Base-by-base conservation (phyloP, 2,797 vertebrate species). In the Acomys russatus region DNA sequence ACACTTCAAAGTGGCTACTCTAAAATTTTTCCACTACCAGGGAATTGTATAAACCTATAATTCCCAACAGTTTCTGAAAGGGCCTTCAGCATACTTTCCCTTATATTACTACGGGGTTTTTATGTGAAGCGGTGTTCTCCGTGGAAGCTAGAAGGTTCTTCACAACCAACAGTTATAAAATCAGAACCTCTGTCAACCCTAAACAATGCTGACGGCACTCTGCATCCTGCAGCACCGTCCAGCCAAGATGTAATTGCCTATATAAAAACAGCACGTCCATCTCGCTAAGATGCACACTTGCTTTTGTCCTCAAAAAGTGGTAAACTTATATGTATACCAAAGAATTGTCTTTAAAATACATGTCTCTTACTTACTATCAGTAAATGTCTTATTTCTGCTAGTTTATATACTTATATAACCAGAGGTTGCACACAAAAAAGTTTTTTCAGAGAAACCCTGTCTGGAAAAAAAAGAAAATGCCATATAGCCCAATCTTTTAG, bases 1-100 rank as follows among this genome's bases (percentile, higher is more conserved):
- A 66, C 54, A 84, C n/a, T 71, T 88, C 38, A 68, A 56, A 88
- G 56, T 22, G 70, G 82, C 51, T 85, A 71, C 64, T 80, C 61
- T 18, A 56, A 70, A 96, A 92, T 56, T 86, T 35, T 51, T 84
- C 56, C 44, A 82, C 54, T 78, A 54, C 17, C 61, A n/a, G 78
- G 78, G n/a, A 25, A 79, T 63, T 6, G 25, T 20, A 35, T 12
- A 15, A 11, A 63, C n/a, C 79, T 17, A 35, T 35, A 59, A 35
- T 80, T 35, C 78, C 35, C 77, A n/a, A 79, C 18, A 15, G 79
- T 61, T 56, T 61, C 56, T 1, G 12, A 82, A 63, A 38, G 3
- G 35, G 79, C 56, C 23, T 63, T 28, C 0, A 22, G 23, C 12
- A 82, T 38, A 38, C 79, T 63, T 63, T 82, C 7, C 59, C n/a